Evolutionary conservation across 2,888 invertebrate genomes (phyloP).

Genomic region (Alentia gelatinosa): DNA sequence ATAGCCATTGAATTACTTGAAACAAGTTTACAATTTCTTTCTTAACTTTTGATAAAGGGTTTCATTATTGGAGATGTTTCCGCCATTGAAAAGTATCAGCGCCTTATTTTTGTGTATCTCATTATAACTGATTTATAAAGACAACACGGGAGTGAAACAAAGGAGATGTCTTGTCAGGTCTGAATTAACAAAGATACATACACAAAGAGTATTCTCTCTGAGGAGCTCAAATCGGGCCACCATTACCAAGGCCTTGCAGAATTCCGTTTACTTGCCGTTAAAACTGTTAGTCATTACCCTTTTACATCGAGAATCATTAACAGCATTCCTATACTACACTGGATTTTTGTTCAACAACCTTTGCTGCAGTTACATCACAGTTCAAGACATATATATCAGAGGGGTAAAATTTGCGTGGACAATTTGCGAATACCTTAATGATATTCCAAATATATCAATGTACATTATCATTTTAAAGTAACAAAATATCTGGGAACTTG

Average conservation of each 20-base stretch:
- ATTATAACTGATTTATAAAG: no score
- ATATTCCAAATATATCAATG: neutral
- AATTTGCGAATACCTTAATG: neutral
- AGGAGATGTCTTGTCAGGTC: no score
- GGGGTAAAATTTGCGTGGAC: neutral
- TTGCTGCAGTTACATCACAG: slow-evolving; percentile 52
- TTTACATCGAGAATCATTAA: neutral
- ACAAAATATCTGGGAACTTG: neutral
- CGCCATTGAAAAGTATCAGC: no score
- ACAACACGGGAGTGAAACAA: no score
- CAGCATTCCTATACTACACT: neutral
- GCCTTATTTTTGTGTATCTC: no score
- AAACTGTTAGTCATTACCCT: neutral
- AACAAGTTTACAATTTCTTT: no score
- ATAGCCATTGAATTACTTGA: no score
- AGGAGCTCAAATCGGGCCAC: no score
- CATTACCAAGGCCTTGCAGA: neutral
- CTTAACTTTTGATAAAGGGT: no score
- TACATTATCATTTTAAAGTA: neutral
- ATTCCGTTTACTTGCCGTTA: neutral
- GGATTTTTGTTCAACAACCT: neutral
- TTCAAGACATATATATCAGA: slow-evolving; percentile 13
- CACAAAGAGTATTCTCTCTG: no score
- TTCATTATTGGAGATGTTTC: no score
- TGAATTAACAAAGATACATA: no score